Evolutionary conservation across 2,888 invertebrate genomes (phyloP), one percentile per base, ranked within the genome.

Genomic region (Monochamus alternatus): DNA sequence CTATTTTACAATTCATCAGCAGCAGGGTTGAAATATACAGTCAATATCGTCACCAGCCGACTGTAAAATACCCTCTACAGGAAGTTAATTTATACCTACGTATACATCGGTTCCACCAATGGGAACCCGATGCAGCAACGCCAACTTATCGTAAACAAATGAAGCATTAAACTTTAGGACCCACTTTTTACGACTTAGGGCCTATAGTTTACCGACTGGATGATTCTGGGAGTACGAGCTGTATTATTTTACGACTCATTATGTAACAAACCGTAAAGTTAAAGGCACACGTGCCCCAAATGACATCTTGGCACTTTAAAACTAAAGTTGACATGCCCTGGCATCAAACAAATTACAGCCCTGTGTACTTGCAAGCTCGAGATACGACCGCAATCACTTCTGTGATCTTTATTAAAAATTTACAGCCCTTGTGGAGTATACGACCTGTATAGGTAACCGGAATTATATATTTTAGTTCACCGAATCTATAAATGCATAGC

Each of bases 181-280:
- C 62, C 71, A 52, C 60, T 75, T 78, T 78, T 78, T 74, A 78
- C 75, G 73, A 75, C 75, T 47, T 32, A 31, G 51, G 62, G 73
- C 74, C 71, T 62, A 74, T 47, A 70, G 71, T 66, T 75, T 69
- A 66, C 55, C 67, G 66, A 68, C 70, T 31, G 44, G 59, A 74
- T 73, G 75, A 75, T 74, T 75, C 74, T 74, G 74, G 64, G 67
- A 69, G 60, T 66, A 70, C 75, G 68, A 77, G 67, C 78, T 74
- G 51, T 76, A 67, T 74, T 67, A 65, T 77, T 75, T 78, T 76
- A 78, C 75, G 76, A 72, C 66, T 74, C 76, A 78, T 76, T 78
- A 74, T 44, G 74, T 63, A 75, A 75, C 70, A 74, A 75, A 75
- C 77, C 67, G 62, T 73, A 73, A 73, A 73, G 62, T 63, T 62